These are phyloP conservation scores for Megalurothrips usitatus DNA, from an alignment of 2,888 invertebrate genomes.

Conservation along the genomic window DNA sequence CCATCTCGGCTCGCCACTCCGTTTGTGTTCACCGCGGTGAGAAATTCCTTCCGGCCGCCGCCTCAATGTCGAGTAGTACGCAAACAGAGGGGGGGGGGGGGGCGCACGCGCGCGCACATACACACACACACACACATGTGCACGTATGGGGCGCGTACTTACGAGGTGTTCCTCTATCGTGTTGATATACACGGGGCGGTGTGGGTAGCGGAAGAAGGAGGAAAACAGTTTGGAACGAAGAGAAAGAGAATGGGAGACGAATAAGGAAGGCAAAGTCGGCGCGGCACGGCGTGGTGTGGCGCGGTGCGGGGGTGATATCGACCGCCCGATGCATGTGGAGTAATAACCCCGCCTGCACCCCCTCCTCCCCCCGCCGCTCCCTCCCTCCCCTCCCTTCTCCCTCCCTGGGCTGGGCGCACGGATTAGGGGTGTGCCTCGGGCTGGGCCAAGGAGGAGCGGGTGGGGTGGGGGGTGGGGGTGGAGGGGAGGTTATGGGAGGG, in stretches of 20 bases:
- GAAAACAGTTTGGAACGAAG: not conserved
- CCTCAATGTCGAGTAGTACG: too few species aligned
- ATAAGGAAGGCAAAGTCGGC: not conserved
- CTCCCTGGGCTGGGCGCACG: constrained; percentile 8
- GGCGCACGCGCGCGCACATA: not conserved
- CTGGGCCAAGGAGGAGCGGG: not conserved
- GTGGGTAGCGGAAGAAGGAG: not conserved
- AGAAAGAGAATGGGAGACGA: not conserved
- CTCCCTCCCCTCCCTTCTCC: not conserved
- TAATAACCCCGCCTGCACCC: constrained; percentile 20
- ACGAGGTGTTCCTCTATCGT: too few species aligned
- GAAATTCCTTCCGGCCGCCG: too few species aligned
- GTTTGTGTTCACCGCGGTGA: too few species aligned
- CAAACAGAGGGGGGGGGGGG: not conserved
- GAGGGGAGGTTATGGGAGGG: too few species aligned
- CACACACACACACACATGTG: too few species aligned
- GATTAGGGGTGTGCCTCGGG: constrained; percentile 19
- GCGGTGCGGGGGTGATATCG: constrained; percentile 17
- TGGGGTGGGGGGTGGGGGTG: not conserved
- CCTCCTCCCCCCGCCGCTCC: not conserved
- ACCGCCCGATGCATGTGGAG: constrained; percentile 22
- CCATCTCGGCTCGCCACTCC: too few species aligned
- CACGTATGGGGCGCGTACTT: too few species aligned
- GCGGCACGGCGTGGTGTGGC: not conserved
- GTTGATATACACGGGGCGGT: too few species aligned